These are phyloP conservation scores for Pelvicachromis taeniatus DNA, from an alignment of 2,113 vertebrate genomes.

Conservation along the genomic window DNA sequence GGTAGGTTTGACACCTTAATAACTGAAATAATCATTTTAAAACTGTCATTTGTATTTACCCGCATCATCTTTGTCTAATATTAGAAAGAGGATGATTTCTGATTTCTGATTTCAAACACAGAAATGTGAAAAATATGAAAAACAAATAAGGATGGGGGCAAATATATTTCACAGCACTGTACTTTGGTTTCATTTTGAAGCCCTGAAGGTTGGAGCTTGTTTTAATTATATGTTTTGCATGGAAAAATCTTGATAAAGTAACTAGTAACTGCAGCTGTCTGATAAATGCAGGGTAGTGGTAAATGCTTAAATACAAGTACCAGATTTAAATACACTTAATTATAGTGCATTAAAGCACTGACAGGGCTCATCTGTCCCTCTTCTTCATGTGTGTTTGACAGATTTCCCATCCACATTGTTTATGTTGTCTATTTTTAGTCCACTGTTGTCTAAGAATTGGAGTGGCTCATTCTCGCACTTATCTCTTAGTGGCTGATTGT, in stretches of 20 bases:
- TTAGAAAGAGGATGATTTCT: too few species aligned
- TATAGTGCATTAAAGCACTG: background rate
- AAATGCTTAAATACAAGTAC: background rate
- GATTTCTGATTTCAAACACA: too few species aligned
- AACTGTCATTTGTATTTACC: too few species aligned
- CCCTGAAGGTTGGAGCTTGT: background rate
- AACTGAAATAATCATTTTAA: too few species aligned
- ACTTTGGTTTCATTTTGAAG: background rate
- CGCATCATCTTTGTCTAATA: too few species aligned
- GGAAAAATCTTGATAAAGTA: background rate
- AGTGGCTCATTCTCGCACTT: background rate
- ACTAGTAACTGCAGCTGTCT: background rate
- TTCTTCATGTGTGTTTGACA: background rate
- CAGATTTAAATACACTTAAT: background rate
- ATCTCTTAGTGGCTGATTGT: conserved; percentile 1
- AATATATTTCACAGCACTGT: background rate
- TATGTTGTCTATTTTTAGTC: conserved; percentile 5
- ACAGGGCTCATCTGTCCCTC: background rate
- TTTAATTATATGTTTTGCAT: background rate
- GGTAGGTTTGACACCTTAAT: too few species aligned
- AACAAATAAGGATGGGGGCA: accelerated
- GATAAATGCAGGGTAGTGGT: background rate
- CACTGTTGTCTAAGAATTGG: background rate
- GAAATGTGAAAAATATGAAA: background rate
- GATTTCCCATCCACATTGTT: background rate